phyloP scores from a whole-genome alignment of 2,797 vertebrate genomes.

The Ciconia nigra region DNA sequence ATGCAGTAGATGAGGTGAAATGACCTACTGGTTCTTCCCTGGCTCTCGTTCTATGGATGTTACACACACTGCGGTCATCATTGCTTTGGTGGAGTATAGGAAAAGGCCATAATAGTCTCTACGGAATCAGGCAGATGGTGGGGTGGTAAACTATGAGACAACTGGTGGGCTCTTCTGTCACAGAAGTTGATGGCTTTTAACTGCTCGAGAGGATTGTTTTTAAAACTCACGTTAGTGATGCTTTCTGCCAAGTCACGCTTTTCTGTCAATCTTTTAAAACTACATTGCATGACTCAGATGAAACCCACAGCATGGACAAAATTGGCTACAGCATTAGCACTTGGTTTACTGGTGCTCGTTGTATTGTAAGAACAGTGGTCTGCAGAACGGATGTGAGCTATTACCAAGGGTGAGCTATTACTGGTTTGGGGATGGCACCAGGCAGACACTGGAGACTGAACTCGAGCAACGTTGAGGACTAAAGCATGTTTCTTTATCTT shows the following conservation, averaged over 20 bases:
- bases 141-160: background rate
- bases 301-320: background rate
- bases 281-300: background rate
- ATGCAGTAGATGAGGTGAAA: background rate
- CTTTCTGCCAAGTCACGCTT: background rate
- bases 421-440: background rate
- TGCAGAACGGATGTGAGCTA: background rate
- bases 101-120: background rate
- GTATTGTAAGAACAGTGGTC: background rate
- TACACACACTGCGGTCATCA: background rate
- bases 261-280: background rate
- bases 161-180: background rate
- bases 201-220: background rate
- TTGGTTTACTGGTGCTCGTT: background rate
- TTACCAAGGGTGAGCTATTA: background rate
- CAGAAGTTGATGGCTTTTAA: background rate
- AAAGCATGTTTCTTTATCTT: background rate
- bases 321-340: background rate
- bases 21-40: background rate
- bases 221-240: fast-evolving
- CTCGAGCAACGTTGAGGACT: too few relatives aligned
- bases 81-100: background rate
- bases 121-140: background rate
- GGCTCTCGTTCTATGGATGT: background rate
- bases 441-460: background rate